These are phyloP conservation scores for Crotophaga sulcirostris DNA, from an alignment of 2,113 vertebrate species.

Conservation along the genomic window DNA sequence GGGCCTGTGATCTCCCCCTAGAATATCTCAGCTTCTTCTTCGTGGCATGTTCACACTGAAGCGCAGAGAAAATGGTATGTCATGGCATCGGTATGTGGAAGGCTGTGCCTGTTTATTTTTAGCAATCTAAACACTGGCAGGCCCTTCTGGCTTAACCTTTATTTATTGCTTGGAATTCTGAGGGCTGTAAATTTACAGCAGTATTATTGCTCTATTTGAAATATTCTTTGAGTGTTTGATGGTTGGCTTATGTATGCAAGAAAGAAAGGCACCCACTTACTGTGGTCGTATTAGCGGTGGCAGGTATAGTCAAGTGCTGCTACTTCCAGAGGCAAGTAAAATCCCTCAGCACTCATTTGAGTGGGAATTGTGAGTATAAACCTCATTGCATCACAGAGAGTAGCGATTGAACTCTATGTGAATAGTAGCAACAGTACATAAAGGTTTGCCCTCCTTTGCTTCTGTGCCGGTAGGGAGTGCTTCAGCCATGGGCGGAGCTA, in stretches of 20 bases:
- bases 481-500: background rate
- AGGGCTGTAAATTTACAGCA: background rate
- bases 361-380: background rate
- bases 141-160: conserved; percentile 65
- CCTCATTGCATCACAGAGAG: background rate
- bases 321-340: background rate
- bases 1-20: background rate
- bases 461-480: background rate
- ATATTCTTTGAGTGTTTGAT: conserved; percentile 6
- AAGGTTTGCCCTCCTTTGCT: background rate
- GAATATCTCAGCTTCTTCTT: background rate
- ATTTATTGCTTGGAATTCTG: conserved; percentile 48
- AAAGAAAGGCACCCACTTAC: background rate
- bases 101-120: conserved; percentile 59
- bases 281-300: background rate
- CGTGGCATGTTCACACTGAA: background rate
- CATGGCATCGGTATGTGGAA: conserved; percentile 38
- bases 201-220: conserved; percentile 4
- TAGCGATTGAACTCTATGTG: background rate
- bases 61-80: conserved; percentile 28
- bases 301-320: background rate
- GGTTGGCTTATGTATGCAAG: background rate
- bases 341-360: background rate
- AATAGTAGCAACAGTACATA: background rate
- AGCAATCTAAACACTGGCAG: conserved; percentile 44